Conservation (phyloP, 1,140 invertebrate species). For the Amyelois transitella region DNA sequence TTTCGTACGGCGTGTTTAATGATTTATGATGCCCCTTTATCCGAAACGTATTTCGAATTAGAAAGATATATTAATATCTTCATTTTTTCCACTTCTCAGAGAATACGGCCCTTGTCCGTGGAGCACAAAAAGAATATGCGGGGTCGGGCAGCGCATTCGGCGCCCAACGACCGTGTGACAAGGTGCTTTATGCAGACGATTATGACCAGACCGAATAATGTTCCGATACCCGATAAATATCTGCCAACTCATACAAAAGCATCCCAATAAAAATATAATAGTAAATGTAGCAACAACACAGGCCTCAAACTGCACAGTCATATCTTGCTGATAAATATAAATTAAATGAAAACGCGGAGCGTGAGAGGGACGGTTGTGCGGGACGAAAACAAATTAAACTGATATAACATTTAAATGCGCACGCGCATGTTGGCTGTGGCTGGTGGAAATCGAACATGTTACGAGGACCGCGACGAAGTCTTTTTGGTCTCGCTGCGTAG, state of each 20-base stretch:
- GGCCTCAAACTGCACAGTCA: slow-evolving; percentile 68
- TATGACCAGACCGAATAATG: slow-evolving; percentile 71
- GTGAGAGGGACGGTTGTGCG: slow-evolving; percentile 25
- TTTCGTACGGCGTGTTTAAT: slow-evolving; percentile 35
- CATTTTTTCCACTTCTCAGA: slow-evolving; percentile 71
- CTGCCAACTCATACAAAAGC: slow-evolving; percentile 64
- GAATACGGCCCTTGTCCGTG: slow-evolving; percentile 59
- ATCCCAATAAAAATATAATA: slow-evolving; percentile 61
- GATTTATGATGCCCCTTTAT: slow-evolving; percentile 59
- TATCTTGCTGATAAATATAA: slow-evolving; percentile 61
- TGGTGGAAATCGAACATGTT: slow-evolving; percentile 25
- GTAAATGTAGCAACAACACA: slow-evolving; percentile 64
- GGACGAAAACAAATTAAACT: slow-evolving; percentile 43
- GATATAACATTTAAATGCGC: slow-evolving; percentile 32
- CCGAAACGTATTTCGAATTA: slow-evolving; percentile 71
- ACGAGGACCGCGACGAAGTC: slow-evolving; percentile 4
- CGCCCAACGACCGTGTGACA: slow-evolving; percentile 72
- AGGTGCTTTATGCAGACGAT: slow-evolving; percentile 72
- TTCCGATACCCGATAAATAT: slow-evolving; percentile 73
- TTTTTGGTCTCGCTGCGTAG: slow-evolving; percentile 21
- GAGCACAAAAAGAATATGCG: slow-evolving; percentile 65
- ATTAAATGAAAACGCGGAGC: slow-evolving; percentile 53
- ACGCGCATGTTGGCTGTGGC: slow-evolving; percentile 19
- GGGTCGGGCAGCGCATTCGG: slow-evolving; percentile 52
- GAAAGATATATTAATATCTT: slow-evolving; percentile 74